Percentiles rank a stretch among this genome's conserved stretches.
Evolutionary conservation across 53 echinoderm and acorn worm species (phyloP).

Genomic region (Temnopleurus reevesii): DNA sequence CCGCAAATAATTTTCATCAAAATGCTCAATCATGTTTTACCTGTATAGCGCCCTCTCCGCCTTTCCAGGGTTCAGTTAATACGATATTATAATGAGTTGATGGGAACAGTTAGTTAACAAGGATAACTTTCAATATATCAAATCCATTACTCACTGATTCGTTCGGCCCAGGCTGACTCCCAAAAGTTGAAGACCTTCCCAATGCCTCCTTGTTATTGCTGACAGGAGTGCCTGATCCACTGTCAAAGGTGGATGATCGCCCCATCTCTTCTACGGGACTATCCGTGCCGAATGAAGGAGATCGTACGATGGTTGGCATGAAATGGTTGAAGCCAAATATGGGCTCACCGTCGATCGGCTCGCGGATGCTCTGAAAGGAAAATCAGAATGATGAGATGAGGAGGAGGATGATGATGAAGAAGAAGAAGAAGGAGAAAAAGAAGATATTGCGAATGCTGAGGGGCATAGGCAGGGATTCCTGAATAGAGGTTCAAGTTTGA

Average conservation of each 20-base stretch:
- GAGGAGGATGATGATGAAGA: background rate
- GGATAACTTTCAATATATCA: no score
- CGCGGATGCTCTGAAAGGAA: conserved; percentile 54
- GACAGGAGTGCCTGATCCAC: background rate
- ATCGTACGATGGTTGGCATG: conserved; percentile 72
- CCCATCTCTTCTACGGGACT: background rate
- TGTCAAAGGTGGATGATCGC: conserved; percentile 12
- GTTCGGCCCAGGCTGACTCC: conserved; percentile 1
- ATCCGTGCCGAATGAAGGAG: conserved; percentile 19
- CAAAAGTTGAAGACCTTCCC: conserved; percentile 21
- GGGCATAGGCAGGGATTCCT: no score
- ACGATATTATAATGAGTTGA: no score
- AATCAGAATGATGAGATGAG: background rate
- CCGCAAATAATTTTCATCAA: no score
- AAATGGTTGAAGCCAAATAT: conserved; percentile 57
- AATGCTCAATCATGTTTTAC: no score
- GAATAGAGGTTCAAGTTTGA: no score
- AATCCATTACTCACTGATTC: background rate
- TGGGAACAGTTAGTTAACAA: no score
- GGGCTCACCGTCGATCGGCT: conserved; percentile 62
- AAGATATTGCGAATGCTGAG: no score
- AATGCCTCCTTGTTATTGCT: conserved; percentile 26
- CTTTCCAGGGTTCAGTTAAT: no score
- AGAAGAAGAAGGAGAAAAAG: background rate
- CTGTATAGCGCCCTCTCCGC: no score